Percentiles rank a stretch among this genome's conserved stretches.
Evolutionary conservation across 2,797 vertebrate species (phyloP).

Genomic region (Chelonia mydas): DNA sequence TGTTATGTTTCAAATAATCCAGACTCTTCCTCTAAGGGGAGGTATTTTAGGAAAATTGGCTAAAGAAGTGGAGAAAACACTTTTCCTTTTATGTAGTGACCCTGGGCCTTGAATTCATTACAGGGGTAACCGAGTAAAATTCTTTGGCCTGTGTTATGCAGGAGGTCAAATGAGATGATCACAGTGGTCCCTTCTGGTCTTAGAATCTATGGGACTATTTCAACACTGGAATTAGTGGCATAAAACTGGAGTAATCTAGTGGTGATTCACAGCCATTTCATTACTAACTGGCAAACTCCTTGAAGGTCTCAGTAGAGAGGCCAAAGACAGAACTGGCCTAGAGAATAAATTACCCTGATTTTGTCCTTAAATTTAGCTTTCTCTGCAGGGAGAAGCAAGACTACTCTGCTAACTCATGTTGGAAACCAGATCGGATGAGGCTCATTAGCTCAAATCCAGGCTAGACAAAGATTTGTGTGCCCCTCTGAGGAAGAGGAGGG

Average conservation of each 20-base stretch:
- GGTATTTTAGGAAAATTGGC: background rate
- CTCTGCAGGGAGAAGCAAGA: accelerated
- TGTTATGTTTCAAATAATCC: background rate
- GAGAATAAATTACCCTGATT: background rate
- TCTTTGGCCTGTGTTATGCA: background rate
- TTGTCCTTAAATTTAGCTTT: background rate
- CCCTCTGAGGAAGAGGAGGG: background rate
- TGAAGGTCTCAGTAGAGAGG: background rate
- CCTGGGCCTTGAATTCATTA: background rate
- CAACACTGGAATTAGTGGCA: background rate
- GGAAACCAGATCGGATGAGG: background rate
- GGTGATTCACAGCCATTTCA: background rate
- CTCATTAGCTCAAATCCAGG: background rate
- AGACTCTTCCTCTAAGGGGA: background rate
- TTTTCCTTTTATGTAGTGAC: background rate
- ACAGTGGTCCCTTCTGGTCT: background rate
- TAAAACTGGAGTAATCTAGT: background rate
- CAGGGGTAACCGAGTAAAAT: background rate
- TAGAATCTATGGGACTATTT: background rate
- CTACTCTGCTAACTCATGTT: background rate
- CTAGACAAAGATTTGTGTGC: background rate
- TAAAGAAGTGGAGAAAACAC: background rate
- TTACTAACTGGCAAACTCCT: background rate
- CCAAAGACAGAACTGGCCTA: accelerated
- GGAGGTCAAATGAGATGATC: background rate